These are phyloP conservation scores for Maniola jurtina DNA, from an alignment of 1,140 invertebrate genomes.

Conservation along the genomic window DNA sequence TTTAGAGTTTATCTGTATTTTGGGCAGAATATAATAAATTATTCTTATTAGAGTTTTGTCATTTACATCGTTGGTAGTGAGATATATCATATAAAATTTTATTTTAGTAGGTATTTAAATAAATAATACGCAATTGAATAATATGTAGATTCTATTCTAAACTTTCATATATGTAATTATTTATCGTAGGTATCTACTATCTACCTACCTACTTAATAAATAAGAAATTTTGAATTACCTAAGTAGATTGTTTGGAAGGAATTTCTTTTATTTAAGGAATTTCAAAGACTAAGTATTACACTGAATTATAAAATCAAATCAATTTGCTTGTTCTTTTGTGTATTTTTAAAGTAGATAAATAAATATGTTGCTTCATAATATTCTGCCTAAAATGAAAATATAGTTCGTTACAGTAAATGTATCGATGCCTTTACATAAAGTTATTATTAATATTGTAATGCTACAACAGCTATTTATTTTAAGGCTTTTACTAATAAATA, in stretches of 20 bases:
- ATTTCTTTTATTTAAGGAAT: too few relatives aligned
- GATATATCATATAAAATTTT: background rate
- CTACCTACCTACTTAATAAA: too few relatives aligned
- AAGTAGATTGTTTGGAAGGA: too few relatives aligned
- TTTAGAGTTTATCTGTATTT: slow-evolving; percentile 50
- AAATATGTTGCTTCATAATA: background rate
- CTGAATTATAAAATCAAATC: too few relatives aligned
- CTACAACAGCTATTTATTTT: slow-evolving; percentile 27
- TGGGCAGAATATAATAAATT: background rate
- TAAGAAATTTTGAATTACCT: too few relatives aligned
- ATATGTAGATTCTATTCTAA: too few relatives aligned
- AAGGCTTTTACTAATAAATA: slow-evolving; percentile 45
- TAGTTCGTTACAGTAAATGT: background rate
- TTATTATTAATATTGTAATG: slow-evolving; percentile 8
- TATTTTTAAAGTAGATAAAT: background rate
- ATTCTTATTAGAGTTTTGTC: background rate
- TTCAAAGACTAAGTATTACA: too few relatives aligned
- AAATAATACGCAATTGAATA: too few relatives aligned
- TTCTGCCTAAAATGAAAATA: slow-evolving; percentile 2
- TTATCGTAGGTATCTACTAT: too few relatives aligned
- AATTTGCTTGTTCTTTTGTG: background rate
- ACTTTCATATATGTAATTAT: too few relatives aligned
- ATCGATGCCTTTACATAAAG: slow-evolving; percentile 5
- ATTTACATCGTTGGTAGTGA: background rate
- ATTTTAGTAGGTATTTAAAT: too few relatives aligned